Evolutionary conservation across 2,797 vertebrate species (phyloP).

Genomic region (Capromys pilorides): DNA sequence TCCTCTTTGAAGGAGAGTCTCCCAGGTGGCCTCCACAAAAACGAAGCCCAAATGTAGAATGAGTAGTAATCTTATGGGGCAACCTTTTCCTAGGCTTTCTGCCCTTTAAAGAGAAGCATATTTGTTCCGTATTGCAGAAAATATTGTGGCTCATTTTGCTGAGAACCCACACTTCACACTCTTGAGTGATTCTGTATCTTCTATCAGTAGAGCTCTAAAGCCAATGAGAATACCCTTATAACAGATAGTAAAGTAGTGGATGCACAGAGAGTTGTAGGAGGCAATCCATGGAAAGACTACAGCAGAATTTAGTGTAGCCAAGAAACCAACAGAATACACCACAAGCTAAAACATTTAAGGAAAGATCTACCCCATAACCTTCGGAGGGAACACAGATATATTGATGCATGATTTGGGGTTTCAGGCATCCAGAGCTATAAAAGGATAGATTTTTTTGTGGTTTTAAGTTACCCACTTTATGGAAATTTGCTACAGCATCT

Average conservation of each 20-base stretch:
- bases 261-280: not conserved
- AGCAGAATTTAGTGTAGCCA: not conserved
- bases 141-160: not conserved
- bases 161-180: not conserved
- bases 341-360: not conserved
- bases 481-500: not conserved
- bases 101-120: not conserved
- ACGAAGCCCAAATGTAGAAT: not conserved
- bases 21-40: not conserved
- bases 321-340: not conserved
- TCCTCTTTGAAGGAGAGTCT: no score
- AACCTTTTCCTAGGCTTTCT: not conserved
- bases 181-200: not conserved
- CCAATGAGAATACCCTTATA: not conserved
- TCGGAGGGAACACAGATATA: not conserved
- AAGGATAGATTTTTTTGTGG: not conserved
- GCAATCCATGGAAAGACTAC: not conserved
- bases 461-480: not conserved
- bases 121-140: not conserved
- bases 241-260: not conserved
- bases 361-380: not conserved
- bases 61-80: not conserved
- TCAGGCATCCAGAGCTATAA: not conserved
- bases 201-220: not conserved
- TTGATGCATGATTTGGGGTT: not conserved